A percentile compares a stretch with the other conserved stretches of the same genome.
Evolutionary conservation across 2,113 vertebrate genomes (phyloP).

Genomic region (Macaca mulatta): DNA sequence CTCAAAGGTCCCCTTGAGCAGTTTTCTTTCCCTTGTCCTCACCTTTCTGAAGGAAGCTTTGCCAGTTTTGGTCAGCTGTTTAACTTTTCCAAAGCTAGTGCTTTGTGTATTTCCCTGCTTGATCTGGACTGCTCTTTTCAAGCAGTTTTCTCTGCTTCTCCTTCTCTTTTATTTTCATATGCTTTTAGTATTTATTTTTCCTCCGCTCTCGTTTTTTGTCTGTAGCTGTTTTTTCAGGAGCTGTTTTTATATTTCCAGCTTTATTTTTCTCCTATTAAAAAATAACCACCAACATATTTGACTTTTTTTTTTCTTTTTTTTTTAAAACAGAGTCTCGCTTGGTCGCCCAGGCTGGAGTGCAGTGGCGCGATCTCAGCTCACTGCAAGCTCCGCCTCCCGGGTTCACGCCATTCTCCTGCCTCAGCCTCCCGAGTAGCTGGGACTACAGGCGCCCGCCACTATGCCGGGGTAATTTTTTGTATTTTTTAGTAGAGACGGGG

Average conservation of each 20-base stretch:
- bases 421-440: no score
- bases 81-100: conserved; percentile 85
- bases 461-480: no score
- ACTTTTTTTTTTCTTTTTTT: no score
- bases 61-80: conserved; percentile 90
- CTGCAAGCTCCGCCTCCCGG: no score
- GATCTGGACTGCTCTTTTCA: conserved; percentile 82
- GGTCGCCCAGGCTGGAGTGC: no score
- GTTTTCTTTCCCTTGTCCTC: neutral
- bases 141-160: conserved; percentile 88
- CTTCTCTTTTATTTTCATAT: conserved; percentile 87
- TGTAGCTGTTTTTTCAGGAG: conserved; percentile 91
- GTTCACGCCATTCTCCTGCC: no score
- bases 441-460: no score
- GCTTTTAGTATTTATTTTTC: conserved; percentile 91
- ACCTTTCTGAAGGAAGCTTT: conserved; percentile 92
- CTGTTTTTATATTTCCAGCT: conserved; percentile 91
- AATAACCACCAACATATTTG: neutral
- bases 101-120: conserved; percentile 85
- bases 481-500: no score
- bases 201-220: conserved; percentile 95
- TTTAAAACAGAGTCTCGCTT: no score
- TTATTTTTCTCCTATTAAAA: conserved; percentile 93
- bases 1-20: rapidly evolving
- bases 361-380: rapidly evolving